phyloP scores from a whole-genome alignment of 2,888 invertebrate genomes.

The Eilema depressum region DNA sequence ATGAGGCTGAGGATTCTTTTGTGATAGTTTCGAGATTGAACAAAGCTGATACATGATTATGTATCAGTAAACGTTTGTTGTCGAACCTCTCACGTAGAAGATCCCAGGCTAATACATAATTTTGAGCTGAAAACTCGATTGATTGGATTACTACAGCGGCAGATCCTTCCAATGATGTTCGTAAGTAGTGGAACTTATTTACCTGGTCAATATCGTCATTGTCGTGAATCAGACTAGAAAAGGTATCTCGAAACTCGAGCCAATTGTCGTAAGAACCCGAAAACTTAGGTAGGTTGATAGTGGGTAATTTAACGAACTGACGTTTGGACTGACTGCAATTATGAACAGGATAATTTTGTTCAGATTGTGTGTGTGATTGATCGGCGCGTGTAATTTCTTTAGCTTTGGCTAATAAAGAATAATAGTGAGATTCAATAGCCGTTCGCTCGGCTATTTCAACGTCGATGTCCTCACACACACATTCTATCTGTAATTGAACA shows the following conservation, averaged over 20 bases:
- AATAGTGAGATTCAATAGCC: no score
- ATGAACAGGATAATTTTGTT: no score
- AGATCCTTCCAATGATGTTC: background rate
- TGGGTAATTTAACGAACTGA: no score
- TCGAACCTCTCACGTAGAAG: background rate
- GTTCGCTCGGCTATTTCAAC: no score
- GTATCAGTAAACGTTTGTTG: no score
- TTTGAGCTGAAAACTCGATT: conserved; percentile 1
- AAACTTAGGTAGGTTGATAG: no score
- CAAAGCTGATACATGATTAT: background rate
- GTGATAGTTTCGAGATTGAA: no score
- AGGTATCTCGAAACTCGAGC: background rate
- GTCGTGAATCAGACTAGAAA: background rate
- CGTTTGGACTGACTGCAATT: no score
- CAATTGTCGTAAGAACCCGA: background rate
- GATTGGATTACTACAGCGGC: background rate
- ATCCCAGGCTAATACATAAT: background rate
- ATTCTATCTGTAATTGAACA: background rate
- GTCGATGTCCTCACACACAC: background rate
- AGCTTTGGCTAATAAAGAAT: no score
- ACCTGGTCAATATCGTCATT: background rate
- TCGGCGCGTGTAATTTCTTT: no score
- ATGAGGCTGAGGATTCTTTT: no score
- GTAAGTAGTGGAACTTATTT: background rate
- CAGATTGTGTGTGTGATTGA: no score